phyloP scores from a whole-genome alignment of 2,888 invertebrate species.

The Scotopteryx bipunctaria region DNA sequence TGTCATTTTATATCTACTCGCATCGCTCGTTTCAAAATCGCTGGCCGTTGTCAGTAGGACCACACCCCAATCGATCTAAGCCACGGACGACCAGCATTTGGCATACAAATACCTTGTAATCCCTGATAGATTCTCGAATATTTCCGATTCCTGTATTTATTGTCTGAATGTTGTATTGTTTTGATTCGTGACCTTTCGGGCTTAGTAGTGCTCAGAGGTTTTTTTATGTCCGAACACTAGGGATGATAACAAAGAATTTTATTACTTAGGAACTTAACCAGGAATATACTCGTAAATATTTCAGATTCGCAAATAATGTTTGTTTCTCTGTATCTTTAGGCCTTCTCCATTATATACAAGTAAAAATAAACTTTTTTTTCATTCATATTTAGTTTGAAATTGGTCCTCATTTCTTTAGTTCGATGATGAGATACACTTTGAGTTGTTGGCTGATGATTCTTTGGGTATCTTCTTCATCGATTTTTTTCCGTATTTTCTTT shows the following conservation, averaged over 20 bases:
- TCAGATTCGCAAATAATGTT: no score
- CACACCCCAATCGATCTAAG: constrained; percentile 6
- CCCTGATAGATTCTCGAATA: constrained; percentile 12
- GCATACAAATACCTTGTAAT: constrained; percentile 8
- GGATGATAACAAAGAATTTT: constrained; percentile 1
- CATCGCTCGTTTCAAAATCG: background rate
- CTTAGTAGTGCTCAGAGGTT: background rate
- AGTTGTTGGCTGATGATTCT: constrained; percentile 51
- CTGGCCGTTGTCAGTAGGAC: background rate
- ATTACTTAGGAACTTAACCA: background rate
- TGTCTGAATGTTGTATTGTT: constrained; percentile 4
- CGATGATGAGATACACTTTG: constrained; percentile 34
- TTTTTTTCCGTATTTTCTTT: background rate
- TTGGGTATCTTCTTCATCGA: constrained; percentile 33
- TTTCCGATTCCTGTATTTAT: constrained; percentile 2
- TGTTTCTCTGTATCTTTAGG: no score
- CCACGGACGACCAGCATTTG: background rate
- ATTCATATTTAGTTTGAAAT: background rate
- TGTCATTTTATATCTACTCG: no score
- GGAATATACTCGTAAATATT: background rate
- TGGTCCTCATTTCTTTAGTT: background rate
- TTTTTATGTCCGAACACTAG: background rate
- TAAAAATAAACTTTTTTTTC: background rate
- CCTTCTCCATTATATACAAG: no score
- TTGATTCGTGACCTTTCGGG: constrained; percentile 7